Evolutionary conservation across 2,888 invertebrate species (phyloP).

Genomic region (Eristalinus aeneus): DNA sequence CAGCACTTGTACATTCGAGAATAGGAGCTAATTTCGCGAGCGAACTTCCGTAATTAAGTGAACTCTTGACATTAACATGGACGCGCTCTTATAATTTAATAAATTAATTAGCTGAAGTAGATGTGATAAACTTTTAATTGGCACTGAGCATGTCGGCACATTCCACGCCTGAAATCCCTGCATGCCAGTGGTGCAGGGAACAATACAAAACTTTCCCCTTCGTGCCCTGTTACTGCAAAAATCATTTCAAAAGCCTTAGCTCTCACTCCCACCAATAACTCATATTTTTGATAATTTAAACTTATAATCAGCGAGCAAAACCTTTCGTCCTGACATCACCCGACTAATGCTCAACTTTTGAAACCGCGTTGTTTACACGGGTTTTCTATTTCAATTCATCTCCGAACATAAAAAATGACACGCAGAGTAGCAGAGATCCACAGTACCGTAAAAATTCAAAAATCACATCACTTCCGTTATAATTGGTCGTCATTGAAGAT

Average conservation of each 20-base stretch:
- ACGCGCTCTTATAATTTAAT: conserved; percentile 40
- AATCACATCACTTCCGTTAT: too few species aligned
- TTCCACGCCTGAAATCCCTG: background rate
- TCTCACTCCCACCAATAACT: background rate
- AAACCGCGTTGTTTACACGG: too few species aligned
- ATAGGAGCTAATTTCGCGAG: conserved; percentile 30
- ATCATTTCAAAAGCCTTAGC: background rate
- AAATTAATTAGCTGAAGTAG: conserved; percentile 21
- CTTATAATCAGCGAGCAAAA: background rate
- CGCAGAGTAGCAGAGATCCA: too few species aligned
- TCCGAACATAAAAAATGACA: too few species aligned
- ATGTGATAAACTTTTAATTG: conserved; percentile 31
- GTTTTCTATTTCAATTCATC: too few species aligned
- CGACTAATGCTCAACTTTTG: too few species aligned
- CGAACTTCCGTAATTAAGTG: conserved; percentile 40
- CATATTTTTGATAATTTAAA: background rate
- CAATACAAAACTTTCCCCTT: background rate
- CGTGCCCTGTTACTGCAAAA: background rate
- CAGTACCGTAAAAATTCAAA: too few species aligned
- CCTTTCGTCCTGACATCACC: too few species aligned
- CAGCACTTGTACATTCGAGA: conserved; percentile 5
- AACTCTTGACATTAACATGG: conserved; percentile 1
- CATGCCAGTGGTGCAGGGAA: background rate
- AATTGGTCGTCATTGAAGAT: conserved; percentile 1
- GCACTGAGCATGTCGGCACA: background rate